Conservation (phyloP, 2,888 invertebrate genomes). For the Drosophila hamatofila region DNA sequence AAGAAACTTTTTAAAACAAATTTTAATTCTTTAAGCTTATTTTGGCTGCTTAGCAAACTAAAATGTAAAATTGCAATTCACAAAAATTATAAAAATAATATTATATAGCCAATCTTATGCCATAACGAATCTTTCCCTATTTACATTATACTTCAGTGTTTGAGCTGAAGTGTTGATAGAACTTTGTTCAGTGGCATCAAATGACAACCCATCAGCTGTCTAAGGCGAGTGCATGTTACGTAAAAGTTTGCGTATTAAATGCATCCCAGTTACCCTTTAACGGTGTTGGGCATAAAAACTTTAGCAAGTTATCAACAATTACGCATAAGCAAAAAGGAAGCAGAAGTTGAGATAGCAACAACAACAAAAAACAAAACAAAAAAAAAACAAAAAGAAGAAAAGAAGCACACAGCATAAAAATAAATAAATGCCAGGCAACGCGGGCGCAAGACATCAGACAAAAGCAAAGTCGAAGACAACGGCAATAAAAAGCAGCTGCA, state of each 20-base stretch:
- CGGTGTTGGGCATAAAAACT: conserved; percentile 52
- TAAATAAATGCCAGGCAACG: conserved; percentile 71
- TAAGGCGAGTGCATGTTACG: conserved; percentile 20
- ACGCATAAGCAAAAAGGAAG: conserved; percentile 72
- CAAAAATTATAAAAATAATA: no score
- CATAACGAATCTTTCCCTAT: no score
- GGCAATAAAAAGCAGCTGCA: conserved; percentile 78
- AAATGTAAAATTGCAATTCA: no score
- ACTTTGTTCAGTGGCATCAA: conserved; percentile 10
- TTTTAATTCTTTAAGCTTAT: no score
- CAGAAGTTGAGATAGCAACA: conserved; percentile 51
- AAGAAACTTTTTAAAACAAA: no score
- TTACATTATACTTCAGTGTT: no score
- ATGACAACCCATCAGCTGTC: conserved; percentile 12
- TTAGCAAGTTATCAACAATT: conserved; percentile 76
- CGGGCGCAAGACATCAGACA: conserved; percentile 44
- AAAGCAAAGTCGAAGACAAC: conserved; percentile 37
- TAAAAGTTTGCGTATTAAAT: conserved; percentile 48
- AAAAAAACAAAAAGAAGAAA: conserved; percentile 23
- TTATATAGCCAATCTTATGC: neutral
- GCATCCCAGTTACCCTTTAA: conserved; percentile 41
- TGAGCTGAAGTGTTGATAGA: neutral
- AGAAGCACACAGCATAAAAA: conserved; percentile 52
- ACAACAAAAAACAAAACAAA: conserved; percentile 25
- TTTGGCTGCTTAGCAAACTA: no score